These are phyloP conservation scores for Chionodraco myersi DNA, from an alignment of 2,113 vertebrate species.

Conservation along the genomic window DNA sequence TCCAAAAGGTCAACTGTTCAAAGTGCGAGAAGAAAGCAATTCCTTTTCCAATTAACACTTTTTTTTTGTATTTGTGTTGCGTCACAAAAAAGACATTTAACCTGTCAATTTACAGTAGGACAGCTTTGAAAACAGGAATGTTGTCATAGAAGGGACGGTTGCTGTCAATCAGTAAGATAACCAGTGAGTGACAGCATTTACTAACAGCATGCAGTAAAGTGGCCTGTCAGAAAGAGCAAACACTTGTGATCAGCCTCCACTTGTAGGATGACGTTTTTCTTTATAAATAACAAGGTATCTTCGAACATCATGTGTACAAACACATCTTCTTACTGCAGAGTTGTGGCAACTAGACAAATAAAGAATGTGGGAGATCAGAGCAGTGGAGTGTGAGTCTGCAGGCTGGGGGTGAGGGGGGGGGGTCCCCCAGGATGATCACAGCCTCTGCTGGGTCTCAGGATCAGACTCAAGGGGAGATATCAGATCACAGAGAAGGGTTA, in stretches of 20 bases:
- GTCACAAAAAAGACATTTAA: slow-evolving; percentile 4
- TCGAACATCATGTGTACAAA: slow-evolving; percentile 24
- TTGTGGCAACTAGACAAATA: slow-evolving; percentile 28
- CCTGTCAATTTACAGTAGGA: background rate
- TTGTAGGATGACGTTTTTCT: too few relatives aligned
- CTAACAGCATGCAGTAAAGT: background rate
- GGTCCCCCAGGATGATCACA: slow-evolving; percentile 54
- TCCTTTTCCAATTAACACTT: slow-evolving; percentile 15
- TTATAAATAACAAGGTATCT: background rate
- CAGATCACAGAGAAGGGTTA: slow-evolving; percentile 32
- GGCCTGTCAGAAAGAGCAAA: background rate
- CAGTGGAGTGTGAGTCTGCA: background rate
- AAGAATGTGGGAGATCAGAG: slow-evolving; percentile 27
- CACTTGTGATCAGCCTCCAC: background rate
- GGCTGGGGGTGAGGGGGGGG: background rate
- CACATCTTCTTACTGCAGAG: background rate
- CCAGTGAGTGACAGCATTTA: background rate
- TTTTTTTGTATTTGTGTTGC: background rate
- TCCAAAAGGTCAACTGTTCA: slow-evolving; percentile 47
- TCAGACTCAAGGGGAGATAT: slow-evolving; percentile 31
- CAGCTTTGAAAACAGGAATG: slow-evolving; percentile 4
- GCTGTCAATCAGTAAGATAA: slow-evolving; percentile 14
- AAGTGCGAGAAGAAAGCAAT: slow-evolving; percentile 10
- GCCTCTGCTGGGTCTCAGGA: slow-evolving; percentile 22
- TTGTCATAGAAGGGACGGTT: background rate